Evolutionary conservation across 2,797 vertebrate species (phyloP).

Genomic region (Cephalopachus bancanus): DNA sequence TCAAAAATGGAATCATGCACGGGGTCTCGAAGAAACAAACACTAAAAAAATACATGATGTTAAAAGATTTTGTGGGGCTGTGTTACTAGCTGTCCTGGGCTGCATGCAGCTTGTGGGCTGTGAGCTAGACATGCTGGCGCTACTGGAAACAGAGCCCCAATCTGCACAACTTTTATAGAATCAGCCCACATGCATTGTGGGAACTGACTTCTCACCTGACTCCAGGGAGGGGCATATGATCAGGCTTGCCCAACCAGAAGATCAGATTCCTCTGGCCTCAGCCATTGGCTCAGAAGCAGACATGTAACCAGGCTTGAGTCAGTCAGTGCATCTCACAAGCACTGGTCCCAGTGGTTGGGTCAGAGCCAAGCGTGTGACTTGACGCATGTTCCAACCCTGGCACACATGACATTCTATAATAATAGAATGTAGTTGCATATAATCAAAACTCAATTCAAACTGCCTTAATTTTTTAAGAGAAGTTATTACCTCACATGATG

Average conservation of each 20-base stretch:
- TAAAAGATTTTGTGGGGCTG: too few species aligned
- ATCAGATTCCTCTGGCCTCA: too few species aligned
- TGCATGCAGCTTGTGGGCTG: too few species aligned
- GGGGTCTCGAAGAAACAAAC: too few species aligned
- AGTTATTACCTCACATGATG: not conserved
- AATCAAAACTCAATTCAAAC: not conserved
- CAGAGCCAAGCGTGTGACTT: not conserved
- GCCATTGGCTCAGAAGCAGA: not conserved
- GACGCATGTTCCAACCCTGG: not conserved
- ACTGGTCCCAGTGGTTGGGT: not conserved
- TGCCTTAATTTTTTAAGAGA: not conserved
- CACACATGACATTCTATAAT: fast-evolving
- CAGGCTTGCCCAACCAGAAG: not conserved
- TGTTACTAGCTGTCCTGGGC: too few species aligned
- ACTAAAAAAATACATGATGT: too few species aligned
- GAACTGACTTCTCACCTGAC: not conserved
- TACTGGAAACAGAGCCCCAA: not conserved
- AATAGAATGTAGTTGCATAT: not conserved
- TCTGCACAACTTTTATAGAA: not conserved
- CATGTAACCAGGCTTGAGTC: not conserved
- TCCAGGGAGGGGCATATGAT: not conserved
- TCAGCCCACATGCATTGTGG: not conserved
- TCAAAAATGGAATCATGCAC: too few species aligned
- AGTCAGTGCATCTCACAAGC: not conserved
- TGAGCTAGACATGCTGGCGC: too few species aligned